Percentiles rank a stretch among this genome's conserved stretches.
Conservation (phyloP, 1,140 invertebrate genomes). For the Meloidogyne floridensis region DNA sequence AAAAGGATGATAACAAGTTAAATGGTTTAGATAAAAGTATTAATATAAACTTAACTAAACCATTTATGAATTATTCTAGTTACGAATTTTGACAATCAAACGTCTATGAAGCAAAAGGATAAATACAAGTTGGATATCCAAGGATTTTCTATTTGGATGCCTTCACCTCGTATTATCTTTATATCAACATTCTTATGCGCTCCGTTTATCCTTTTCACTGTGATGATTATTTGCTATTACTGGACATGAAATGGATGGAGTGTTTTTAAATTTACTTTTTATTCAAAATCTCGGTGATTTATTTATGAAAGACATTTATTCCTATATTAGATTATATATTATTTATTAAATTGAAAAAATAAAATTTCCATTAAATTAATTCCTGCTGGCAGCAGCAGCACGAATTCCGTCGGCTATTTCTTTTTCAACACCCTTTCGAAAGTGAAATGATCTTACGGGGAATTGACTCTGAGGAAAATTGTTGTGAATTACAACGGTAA, state of each 20-base stretch:
- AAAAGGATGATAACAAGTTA: no score
- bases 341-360: no score
- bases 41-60: no score
- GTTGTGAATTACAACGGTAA: conserved; percentile 65
- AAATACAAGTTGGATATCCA: not conserved
- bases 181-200: not conserved
- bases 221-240: conserved; percentile 1
- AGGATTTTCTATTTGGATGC: not conserved
- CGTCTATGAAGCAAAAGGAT: not conserved
- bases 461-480: conserved; percentile 59
- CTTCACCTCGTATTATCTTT: not conserved
- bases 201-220: not conserved
- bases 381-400: not conserved
- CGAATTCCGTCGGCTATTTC: conserved; percentile 38
- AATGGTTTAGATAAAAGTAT: no score
- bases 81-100: not conserved
- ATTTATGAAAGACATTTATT: not conserved
- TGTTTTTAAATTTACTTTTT: not conserved
- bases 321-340: not conserved
- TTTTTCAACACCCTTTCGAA: conserved; percentile 62
- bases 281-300: not conserved
- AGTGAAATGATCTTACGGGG: conserved; percentile 59
- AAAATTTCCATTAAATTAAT: not conserved
- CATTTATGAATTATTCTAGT: not conserved
- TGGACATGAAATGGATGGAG: not conserved